Conservation (phyloP, 1,140 invertebrate genomes). For the Notospermus geniculatus region DNA sequence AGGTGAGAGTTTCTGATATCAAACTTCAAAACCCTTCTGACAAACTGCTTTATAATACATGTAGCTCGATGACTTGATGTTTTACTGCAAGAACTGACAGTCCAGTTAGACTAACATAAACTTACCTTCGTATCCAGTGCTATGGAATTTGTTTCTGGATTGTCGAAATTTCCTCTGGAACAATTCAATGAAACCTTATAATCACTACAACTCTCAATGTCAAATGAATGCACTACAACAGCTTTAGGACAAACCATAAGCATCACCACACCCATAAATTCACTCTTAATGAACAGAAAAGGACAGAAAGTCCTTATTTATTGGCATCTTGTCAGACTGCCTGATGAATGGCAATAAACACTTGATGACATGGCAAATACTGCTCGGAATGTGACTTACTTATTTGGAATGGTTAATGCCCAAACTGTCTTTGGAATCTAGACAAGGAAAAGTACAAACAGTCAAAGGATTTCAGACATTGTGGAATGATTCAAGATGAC, state of each 20-base stretch:
- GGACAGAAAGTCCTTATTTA: no score
- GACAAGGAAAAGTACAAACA: slow-evolving; percentile 16
- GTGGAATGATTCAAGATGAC: neutral
- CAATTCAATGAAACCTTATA: no score
- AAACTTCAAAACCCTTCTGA: neutral
- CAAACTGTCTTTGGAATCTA: slow-evolving; percentile 40
- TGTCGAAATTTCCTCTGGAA: slow-evolving; percentile 68
- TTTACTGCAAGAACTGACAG: neutral
- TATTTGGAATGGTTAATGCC: slow-evolving; percentile 40
- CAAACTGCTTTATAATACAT: neutral
- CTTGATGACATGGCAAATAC: no score
- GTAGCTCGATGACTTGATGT: neutral
- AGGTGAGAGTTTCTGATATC: neutral
- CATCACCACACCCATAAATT: neutral
- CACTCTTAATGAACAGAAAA: neutral
- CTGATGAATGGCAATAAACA: no score
- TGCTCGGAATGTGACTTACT: no score
- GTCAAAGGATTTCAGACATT: neutral
- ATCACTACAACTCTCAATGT: no score
- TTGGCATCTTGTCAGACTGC: no score
- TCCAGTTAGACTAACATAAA: slow-evolving; percentile 30
- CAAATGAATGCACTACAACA: neutral
- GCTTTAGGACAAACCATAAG: neutral
- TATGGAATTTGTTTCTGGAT: slow-evolving; percentile 75
- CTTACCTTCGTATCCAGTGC: slow-evolving; percentile 60